phyloP scores from a whole-genome alignment of 2,888 invertebrate species.

The Corythucha ciliata region DNA sequence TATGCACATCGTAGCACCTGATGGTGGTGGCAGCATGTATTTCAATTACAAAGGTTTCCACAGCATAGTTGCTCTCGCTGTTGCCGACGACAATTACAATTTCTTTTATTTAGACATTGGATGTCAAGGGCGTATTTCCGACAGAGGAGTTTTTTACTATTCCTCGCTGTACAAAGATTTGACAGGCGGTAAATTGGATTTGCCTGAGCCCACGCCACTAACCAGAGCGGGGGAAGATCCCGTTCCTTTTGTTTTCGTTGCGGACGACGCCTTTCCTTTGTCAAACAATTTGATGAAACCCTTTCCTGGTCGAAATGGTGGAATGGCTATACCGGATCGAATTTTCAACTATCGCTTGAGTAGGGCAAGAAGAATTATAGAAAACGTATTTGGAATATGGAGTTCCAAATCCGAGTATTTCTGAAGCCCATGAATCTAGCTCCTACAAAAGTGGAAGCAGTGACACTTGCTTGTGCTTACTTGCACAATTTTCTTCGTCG shows the following conservation, averaged over 20 bases:
- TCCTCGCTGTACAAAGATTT: slow-evolving; percentile 8
- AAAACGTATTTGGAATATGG: slow-evolving; percentile 15
- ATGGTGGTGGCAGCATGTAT: slow-evolving; percentile 5
- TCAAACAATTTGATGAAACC: slow-evolving; percentile 7
- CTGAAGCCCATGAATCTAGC: slow-evolving; percentile 9
- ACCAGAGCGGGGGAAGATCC: neutral
- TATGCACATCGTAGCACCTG: slow-evolving; percentile 4
- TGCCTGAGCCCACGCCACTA: neutral
- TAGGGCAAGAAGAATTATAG: neutral
- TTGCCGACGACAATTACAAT: slow-evolving; percentile 13
- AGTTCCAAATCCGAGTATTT: slow-evolving; percentile 11
- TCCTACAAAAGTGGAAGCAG: slow-evolving; percentile 8
- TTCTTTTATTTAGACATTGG: slow-evolving; percentile 5
- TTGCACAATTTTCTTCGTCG: slow-evolving; percentile 17
- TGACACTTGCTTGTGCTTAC: neutral
- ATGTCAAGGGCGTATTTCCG: slow-evolving; percentile 14
- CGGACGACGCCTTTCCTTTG: slow-evolving; percentile 13
- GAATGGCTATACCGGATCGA: slow-evolving; percentile 1
- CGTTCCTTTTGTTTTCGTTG: slow-evolving; percentile 6
- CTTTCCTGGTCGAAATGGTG: neutral
- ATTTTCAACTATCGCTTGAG: slow-evolving; percentile 11
- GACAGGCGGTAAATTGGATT: neutral
- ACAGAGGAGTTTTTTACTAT: slow-evolving; percentile 3
- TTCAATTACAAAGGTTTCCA: slow-evolving; percentile 10
- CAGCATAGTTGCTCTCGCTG: slow-evolving; percentile 7